Conservation (phyloP, 2,888 invertebrate species). For the Tribolium freemani region DNA sequence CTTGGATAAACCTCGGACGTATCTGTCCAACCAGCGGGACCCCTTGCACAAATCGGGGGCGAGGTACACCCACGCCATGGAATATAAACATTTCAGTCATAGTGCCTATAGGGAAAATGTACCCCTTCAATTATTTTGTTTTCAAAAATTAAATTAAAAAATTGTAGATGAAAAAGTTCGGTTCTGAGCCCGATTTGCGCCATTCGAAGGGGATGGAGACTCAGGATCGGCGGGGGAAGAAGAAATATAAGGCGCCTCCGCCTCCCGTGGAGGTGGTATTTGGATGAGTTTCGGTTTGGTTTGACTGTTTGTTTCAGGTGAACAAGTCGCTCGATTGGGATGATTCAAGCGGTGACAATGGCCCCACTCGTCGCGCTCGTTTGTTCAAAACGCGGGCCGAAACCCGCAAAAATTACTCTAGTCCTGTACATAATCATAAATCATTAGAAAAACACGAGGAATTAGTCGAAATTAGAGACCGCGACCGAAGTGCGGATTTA, state of each 20-base stretch:
- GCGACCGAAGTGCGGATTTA: conserved; percentile 67
- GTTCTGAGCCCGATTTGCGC: conserved; percentile 81
- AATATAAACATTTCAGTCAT: conserved; percentile 42
- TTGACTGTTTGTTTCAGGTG: conserved; percentile 42
- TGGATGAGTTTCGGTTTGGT: background rate
- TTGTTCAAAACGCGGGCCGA: conserved; percentile 84
- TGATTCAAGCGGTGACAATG: conserved; percentile 48
- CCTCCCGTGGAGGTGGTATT: conserved; percentile 62
- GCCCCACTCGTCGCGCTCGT: conserved; percentile 72
- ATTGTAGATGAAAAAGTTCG: conserved; percentile 73
- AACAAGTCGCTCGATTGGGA: conserved; percentile 65
- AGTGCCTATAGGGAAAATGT: conserved; percentile 37
- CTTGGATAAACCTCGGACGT: conserved; percentile 41
- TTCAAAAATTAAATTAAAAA: background rate
- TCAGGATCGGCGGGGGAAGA: conserved; percentile 73
- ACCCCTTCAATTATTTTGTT: background rate
- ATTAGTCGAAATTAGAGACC: conserved; percentile 57
- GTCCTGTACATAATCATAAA: conserved; percentile 58
- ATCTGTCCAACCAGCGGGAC: conserved; percentile 51
- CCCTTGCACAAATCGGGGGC: conserved; percentile 51
- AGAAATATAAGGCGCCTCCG: conserved; percentile 84
- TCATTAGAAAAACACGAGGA: conserved; percentile 39
- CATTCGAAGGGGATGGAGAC: conserved; percentile 58
- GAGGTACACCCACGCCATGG: conserved; percentile 40
- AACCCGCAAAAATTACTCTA: conserved; percentile 72